These are phyloP conservation scores for Xylocampa areola DNA, from an alignment of 2,888 invertebrate genomes.

Conservation along the genomic window DNA sequence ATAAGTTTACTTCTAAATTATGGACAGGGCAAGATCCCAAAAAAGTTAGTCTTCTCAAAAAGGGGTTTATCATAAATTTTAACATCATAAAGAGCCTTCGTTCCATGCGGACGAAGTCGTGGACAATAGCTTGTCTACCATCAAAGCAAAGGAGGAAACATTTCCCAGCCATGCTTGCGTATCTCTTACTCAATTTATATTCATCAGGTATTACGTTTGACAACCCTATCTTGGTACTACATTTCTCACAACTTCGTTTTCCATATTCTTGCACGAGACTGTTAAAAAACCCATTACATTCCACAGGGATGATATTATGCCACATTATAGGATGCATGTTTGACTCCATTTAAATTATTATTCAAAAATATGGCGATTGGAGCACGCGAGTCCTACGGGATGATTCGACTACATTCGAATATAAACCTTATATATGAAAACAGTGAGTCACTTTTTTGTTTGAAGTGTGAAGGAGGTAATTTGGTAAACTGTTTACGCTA, in stretches of 20 bases:
- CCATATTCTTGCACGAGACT: constrained; percentile 25
- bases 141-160: constrained; percentile 23
- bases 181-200: constrained; percentile 40
- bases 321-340: constrained; percentile 69
- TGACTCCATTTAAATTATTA: constrained; percentile 69
- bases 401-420: constrained; percentile 7
- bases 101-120: no score
- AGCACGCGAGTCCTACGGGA: constrained; percentile 64
- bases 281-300: constrained; percentile 28
- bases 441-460: constrained; percentile 22
- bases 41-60: no score
- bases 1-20: no score
- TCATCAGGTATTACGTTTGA: constrained; percentile 53
- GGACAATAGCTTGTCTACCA: no score
- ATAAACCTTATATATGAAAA: constrained; percentile 18
- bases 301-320: constrained; percentile 33
- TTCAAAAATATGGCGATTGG: constrained; percentile 61
- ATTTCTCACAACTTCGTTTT: constrained; percentile 38
- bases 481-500: constrained; percentile 79
- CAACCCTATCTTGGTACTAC: constrained; percentile 42
- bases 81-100: no score
- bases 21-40: no score
- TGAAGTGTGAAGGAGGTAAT: constrained; percentile 63
- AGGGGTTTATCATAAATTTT: no score
- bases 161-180: constrained; percentile 28